Percentiles rank a stretch among this genome's conserved stretches.
Evolutionary conservation across 2,888 invertebrate species (phyloP).

Genomic region (Apodemia hepburni): DNA sequence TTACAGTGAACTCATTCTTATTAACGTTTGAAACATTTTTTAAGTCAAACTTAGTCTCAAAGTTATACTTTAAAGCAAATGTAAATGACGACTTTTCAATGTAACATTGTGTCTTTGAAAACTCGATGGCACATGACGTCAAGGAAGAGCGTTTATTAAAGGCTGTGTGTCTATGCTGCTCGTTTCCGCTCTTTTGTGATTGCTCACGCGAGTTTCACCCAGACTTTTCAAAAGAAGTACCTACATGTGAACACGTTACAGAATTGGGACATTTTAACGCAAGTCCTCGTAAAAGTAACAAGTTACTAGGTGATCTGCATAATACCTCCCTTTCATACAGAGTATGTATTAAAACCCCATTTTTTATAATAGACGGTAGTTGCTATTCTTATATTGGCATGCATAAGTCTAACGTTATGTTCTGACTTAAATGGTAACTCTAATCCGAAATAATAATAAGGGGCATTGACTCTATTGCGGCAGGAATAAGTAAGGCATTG

Average conservation of each 20-base stretch:
- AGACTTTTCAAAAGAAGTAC: slow-evolving; percentile 46
- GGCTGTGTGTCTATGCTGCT: slow-evolving; percentile 57
- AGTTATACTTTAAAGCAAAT: slow-evolving; percentile 26
- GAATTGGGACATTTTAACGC: slow-evolving; percentile 51
- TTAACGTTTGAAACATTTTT: slow-evolving; percentile 15
- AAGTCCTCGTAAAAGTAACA: background rate
- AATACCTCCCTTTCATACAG: no score
- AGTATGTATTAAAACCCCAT: no score
- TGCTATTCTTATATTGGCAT: no score
- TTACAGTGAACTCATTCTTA: background rate
- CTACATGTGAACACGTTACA: slow-evolving; percentile 57
- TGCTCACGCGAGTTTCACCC: slow-evolving; percentile 50
- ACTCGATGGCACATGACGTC: slow-evolving; percentile 38
- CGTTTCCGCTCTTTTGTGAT: slow-evolving; percentile 62
- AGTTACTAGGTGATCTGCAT: background rate
- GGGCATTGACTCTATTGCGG: no score
- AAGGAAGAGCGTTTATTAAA: slow-evolving; percentile 59
- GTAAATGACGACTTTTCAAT: slow-evolving; percentile 34
- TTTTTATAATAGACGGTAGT: no score
- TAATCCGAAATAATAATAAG: no score
- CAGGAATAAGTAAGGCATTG: no score
- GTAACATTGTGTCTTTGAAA: slow-evolving; percentile 35
- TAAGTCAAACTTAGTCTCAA: background rate
- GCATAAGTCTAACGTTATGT: no score
- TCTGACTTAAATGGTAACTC: no score